Conservation (phyloP, 2,888 invertebrate genomes). For the Drosophila nr. medialis region DNA sequence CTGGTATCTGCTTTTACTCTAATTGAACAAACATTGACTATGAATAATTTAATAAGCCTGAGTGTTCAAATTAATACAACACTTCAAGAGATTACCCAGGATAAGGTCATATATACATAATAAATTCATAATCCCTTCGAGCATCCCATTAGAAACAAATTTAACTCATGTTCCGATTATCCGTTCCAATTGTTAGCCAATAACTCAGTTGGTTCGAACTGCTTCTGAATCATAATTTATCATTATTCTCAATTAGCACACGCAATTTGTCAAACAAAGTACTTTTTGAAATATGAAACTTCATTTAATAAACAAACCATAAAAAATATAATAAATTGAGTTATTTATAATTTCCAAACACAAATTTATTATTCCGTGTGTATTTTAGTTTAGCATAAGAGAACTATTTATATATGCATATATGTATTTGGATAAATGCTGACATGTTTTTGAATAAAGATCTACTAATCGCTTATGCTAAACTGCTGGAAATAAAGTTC, state of each 20-base stretch:
- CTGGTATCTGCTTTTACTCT: constrained; percentile 44
- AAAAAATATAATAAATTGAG: background rate
- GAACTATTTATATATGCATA: background rate
- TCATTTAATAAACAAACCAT: background rate
- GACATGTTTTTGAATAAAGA: background rate
- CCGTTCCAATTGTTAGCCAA: background rate
- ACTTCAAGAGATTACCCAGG: constrained; percentile 22
- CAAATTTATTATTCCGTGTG: background rate
- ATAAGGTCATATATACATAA: background rate
- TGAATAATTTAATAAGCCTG: constrained; percentile 51
- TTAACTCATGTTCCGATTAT: background rate
- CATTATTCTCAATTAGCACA: background rate
- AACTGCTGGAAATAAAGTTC: constrained; percentile 28
- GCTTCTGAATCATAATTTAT: background rate
- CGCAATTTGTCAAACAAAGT: background rate
- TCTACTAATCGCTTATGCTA: constrained; percentile 21
- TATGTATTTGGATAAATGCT: background rate
- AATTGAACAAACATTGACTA: constrained; percentile 65
- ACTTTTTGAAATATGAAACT: background rate
- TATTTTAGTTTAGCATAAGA: background rate
- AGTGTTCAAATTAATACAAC: constrained; percentile 58
- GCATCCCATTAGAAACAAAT: constrained; percentile 6
- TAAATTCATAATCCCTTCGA: constrained; percentile 15
- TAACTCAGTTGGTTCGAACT: background rate
- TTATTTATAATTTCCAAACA: background rate